Base-by-base conservation (phyloP, 2,888 invertebrate species). In the Orgyia antiqua region DNA sequence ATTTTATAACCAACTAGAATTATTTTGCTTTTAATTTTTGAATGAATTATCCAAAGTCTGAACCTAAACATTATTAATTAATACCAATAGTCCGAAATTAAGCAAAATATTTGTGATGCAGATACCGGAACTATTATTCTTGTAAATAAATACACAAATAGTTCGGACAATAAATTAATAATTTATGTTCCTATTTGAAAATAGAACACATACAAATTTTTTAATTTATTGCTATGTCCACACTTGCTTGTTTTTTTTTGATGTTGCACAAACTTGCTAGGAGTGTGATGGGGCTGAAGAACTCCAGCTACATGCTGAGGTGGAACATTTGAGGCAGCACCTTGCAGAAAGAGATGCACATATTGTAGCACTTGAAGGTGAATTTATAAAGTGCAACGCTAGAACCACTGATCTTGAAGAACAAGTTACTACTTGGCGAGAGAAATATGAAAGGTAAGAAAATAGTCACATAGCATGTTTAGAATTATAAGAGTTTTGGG, bases 341-440 rank as follows among this genome's bases (percentile, higher is more conserved):
- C 78, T 97, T 17, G 80, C 92, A 9, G 95, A 96, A 67, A 89
- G 93, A 51, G 95, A 96, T 63, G 88, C 89, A 47, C 94, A 96
- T 66, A 93, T 97, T 54, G 89, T 93, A 43, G 93, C 92, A 55
- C 92, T 97, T 88, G 96, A 97, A 75, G 92, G 93, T 1, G 95
- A 94, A 68, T 94, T 95, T 70, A 83, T 95, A 41, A 93, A 93
- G 57, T 93, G 94, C 63, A 92, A 92, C 31, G 92, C 94, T 27
- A 92, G 93, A 58, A 88, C 93, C 62, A 91, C 91, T 13, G 92
- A 94, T 36, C 87, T 95, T 33, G 92, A 93, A 58, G 96, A 96
- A 48, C 95, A 96, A 71, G 82, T 96, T 32, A 79, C 90, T 29
- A 93, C 94, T 51, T 96, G 96, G 93, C 92, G 95, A 68, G 97